Conservation (phyloP, 2,797 vertebrate species). For the Thamnophis elegans region DNA sequence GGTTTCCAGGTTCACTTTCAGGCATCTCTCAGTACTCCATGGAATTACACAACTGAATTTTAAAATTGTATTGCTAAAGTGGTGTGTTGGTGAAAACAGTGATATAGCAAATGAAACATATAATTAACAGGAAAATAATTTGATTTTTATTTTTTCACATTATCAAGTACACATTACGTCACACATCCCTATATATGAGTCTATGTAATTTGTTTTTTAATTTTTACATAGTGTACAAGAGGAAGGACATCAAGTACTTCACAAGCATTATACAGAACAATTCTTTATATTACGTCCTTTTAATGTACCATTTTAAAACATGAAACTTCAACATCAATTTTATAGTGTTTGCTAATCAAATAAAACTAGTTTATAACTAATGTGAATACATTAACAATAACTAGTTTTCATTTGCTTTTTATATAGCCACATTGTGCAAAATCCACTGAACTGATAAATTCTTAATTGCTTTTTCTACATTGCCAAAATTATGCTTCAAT, state of each 20-base stretch:
- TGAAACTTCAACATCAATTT: slow-evolving; percentile 79
- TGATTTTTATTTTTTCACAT: slow-evolving; percentile 92
- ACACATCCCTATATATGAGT: slow-evolving; percentile 85
- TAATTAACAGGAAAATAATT: slow-evolving; percentile 89
- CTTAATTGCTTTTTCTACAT: slow-evolving; percentile 67
- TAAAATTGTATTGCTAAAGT: slow-evolving; percentile 37
- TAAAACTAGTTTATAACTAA: slow-evolving; percentile 80
- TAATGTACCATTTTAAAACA: slow-evolving; percentile 81
- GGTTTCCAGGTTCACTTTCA: background rate
- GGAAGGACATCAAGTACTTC: slow-evolving; percentile 91
- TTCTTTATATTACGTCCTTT: slow-evolving; percentile 95
- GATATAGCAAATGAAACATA: slow-evolving; percentile 68
- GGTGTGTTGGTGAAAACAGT: slow-evolving; percentile 52
- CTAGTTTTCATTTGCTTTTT: slow-evolving; percentile 78
- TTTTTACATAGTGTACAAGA: slow-evolving; percentile 95
- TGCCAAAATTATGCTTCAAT: slow-evolving; percentile 51
- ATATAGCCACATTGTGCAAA: slow-evolving; percentile 80
- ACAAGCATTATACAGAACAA: slow-evolving; percentile 98
- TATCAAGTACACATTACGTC: slow-evolving; percentile 84
- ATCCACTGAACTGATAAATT: slow-evolving; percentile 76
- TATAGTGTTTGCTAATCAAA: slow-evolving; percentile 79
- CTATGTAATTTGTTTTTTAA: slow-evolving; percentile 76
- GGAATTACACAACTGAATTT: slow-evolving; percentile 33
- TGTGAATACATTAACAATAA: slow-evolving; percentile 79
- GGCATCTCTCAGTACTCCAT: background rate